These are phyloP conservation scores for Drosophila prolongata DNA, from an alignment of 2,888 invertebrate genomes.

Conservation along the genomic window DNA sequence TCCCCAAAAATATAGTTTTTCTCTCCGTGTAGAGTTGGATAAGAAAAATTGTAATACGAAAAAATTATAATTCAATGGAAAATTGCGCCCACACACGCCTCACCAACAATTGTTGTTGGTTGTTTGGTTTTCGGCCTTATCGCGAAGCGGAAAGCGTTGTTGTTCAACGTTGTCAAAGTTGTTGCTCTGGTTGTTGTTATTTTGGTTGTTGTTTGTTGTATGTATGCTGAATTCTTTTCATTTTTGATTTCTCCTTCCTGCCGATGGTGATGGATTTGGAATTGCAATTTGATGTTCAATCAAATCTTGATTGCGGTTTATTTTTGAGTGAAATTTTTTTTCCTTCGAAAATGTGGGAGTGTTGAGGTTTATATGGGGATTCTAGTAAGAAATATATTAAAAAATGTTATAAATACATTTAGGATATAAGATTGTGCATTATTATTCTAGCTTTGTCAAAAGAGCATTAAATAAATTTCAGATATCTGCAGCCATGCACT, in stretches of 20 bases:
- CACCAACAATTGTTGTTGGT: constrained; percentile 42
- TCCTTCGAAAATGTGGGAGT: too few species aligned
- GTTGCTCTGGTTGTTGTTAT: constrained; percentile 23
- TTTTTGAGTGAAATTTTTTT: background rate
- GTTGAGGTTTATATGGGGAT: background rate
- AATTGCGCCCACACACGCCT: constrained; percentile 72
- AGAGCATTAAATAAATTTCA: background rate
- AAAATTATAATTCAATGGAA: constrained; percentile 77
- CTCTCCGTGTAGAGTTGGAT: constrained; percentile 6
- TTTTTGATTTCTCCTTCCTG: constrained; percentile 22
- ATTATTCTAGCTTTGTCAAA: too few species aligned
- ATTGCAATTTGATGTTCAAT: constrained; percentile 11
- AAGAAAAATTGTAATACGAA: constrained; percentile 47
- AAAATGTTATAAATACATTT: too few species aligned
- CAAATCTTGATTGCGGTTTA: constrained; percentile 16
- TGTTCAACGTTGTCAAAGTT: constrained; percentile 48
- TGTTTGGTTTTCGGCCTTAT: constrained; percentile 53
- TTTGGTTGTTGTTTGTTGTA: background rate
- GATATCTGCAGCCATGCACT: background rate
- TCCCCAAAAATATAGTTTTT: background rate
- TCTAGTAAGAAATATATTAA: too few species aligned
- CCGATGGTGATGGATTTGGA: constrained; percentile 30
- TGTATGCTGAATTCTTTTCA: constrained; percentile 32
- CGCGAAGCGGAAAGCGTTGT: constrained; percentile 68
- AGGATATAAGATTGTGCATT: too few species aligned